Evolutionary conservation across 2,888 invertebrate species (phyloP).

Genomic region (Catocala sponsa): DNA sequence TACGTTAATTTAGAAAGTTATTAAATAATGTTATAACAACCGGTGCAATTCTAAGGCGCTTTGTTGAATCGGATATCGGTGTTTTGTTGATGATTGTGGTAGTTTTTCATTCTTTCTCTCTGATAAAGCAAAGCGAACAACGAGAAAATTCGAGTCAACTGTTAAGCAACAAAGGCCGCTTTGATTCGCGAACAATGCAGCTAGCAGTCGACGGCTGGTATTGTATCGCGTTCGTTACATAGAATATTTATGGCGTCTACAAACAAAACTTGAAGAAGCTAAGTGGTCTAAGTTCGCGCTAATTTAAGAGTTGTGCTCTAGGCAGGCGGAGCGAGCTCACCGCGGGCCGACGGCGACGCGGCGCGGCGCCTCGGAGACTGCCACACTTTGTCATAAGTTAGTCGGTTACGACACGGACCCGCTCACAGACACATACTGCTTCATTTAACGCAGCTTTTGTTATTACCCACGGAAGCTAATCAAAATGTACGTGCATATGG

Average conservation of each 20-base stretch:
- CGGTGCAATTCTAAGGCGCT: slow-evolving; percentile 40
- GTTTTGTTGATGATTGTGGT: slow-evolving; percentile 41
- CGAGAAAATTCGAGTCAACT: slow-evolving; percentile 60
- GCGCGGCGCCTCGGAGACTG: slow-evolving; percentile 64
- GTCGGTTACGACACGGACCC: slow-evolving; percentile 58
- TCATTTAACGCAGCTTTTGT: slow-evolving; percentile 74
- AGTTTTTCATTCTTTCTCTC: slow-evolving; percentile 49
- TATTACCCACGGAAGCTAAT: slow-evolving; percentile 65
- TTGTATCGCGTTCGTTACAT: slow-evolving; percentile 73
- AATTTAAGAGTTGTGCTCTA: slow-evolving; percentile 83
- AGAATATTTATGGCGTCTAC: slow-evolving; percentile 83
- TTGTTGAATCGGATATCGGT: slow-evolving; percentile 39
- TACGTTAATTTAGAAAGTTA: slow-evolving; percentile 10
- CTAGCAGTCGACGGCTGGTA: slow-evolving; percentile 64
- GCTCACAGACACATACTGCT: slow-evolving; percentile 62
- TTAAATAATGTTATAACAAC: slow-evolving; percentile 14
- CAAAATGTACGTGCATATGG: slow-evolving; percentile 59
- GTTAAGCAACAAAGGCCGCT: slow-evolving; percentile 64
- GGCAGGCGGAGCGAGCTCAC: slow-evolving; percentile 63
- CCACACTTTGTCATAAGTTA: slow-evolving; percentile 83
- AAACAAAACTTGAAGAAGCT: slow-evolving; percentile 85
- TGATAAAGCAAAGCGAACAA: slow-evolving; percentile 55
- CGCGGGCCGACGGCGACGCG: slow-evolving; percentile 52
- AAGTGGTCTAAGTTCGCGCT: slow-evolving; percentile 85
- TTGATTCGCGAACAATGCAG: slow-evolving; percentile 71